Conservation (phyloP, 2,797 vertebrate species). For the Lepus oiostolus region DNA sequence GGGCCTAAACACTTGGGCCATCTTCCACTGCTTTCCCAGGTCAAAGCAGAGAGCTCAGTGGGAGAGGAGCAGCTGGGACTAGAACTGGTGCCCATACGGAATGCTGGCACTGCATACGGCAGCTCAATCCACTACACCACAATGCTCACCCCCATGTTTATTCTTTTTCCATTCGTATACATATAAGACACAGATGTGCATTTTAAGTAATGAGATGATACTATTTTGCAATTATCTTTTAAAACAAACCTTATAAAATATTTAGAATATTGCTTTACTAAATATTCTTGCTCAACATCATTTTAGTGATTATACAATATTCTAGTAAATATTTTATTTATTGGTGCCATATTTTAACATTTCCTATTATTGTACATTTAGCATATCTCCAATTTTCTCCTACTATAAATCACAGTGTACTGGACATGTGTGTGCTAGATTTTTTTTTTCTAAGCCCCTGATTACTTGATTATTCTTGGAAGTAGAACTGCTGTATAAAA, state of each 20-base stretch:
- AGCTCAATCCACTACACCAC: too few species aligned
- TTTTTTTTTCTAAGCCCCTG: background rate
- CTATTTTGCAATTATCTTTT: constrained; percentile 59
- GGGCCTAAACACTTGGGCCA: too few species aligned
- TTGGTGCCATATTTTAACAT: constrained; percentile 40
- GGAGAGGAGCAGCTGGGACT: too few species aligned
- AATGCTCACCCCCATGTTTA: background rate
- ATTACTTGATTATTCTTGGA: background rate
- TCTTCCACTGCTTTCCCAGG: too few species aligned
- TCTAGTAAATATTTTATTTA: background rate
- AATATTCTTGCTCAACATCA: background rate
- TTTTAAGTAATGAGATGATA: constrained; percentile 52
- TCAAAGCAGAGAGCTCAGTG: too few species aligned
- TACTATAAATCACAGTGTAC: background rate
- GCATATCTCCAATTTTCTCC: background rate
- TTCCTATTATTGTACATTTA: background rate
- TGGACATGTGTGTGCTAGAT: background rate
- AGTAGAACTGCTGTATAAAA: constrained; percentile 40
- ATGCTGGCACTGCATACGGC: too few species aligned
- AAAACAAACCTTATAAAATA: constrained; percentile 4
- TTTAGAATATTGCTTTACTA: constrained; percentile 28
- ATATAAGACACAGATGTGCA: background rate
- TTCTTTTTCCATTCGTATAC: constrained; percentile 7
- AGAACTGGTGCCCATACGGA: too few species aligned
- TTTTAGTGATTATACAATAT: constrained; percentile 38